phyloP scores from a whole-genome alignment of 1,140 invertebrate genomes.

The Drosophila lini region DNA sequence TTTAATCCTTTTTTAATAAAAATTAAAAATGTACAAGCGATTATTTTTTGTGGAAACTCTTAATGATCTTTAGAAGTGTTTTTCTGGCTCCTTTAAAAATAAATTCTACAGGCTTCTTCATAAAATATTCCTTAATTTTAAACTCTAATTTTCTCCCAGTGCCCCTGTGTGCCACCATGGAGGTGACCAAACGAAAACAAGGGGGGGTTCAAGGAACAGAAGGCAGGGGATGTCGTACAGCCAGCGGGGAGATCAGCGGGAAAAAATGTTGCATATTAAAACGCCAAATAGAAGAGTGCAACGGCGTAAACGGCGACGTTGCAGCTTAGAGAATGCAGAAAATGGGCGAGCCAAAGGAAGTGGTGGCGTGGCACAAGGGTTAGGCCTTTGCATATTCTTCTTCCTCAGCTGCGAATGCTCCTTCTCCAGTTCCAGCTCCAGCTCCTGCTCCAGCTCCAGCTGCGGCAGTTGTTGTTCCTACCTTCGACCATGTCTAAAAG shows the following conservation, averaged over 20 bases:
- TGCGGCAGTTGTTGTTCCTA: slow-evolving; percentile 20
- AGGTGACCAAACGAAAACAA: slow-evolving; percentile 72
- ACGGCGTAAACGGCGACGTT: slow-evolving; percentile 45
- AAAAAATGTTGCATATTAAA: slow-evolving; percentile 80
- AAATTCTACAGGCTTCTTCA: fast-evolving
- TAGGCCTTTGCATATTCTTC: slow-evolving; percentile 46
- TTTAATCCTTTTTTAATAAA: neutral
- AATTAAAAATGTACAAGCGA: neutral
- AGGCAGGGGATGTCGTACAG: slow-evolving; percentile 2
- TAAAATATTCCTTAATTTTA: too few relatives aligned
- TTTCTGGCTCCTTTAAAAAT: neutral
- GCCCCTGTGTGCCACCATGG: slow-evolving; percentile 23
- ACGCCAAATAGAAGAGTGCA: slow-evolving; percentile 79
- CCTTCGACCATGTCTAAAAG: slow-evolving; percentile 64
- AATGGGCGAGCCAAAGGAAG: slow-evolving; percentile 13
- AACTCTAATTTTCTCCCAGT: slow-evolving; percentile 1
- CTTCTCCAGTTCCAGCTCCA: neutral
- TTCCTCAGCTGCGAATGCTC: slow-evolving; percentile 18
- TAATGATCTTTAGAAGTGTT: neutral
- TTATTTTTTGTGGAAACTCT: neutral
- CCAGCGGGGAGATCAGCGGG: slow-evolving; percentile 42
- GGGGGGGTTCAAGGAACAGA: slow-evolving; percentile 4
- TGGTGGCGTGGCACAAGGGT: slow-evolving; percentile 26
- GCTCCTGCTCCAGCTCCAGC: slow-evolving; percentile 1
- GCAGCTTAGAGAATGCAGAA: slow-evolving; percentile 72